Percentiles rank a stretch among this genome's conserved stretches.
Evolutionary conservation across 23 tunicate genomes (phyloP).

Genomic region (Trididemnum clinides): DNA sequence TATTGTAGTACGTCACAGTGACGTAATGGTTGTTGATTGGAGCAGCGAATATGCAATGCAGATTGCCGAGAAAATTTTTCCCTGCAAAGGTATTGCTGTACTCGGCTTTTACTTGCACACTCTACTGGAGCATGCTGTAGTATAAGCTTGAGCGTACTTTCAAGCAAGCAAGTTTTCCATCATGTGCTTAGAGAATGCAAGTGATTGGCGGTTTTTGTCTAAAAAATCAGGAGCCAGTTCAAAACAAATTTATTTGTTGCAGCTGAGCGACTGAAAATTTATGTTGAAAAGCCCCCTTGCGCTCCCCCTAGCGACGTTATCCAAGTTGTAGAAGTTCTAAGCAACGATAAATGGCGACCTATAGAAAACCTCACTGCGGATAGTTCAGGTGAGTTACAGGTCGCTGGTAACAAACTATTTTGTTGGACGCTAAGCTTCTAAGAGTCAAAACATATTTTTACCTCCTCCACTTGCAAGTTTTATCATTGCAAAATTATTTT

Average conservation of each 20-base stretch:
- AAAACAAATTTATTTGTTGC: not conserved
- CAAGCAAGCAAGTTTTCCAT: too few species aligned
- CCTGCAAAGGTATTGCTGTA: slow-evolving; percentile 35
- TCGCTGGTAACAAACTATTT: too few species aligned
- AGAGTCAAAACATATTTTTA: too few species aligned
- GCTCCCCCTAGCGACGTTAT: slow-evolving; percentile 18
- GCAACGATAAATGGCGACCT: not conserved
- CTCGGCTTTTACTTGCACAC: too few species aligned
- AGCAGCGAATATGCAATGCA: slow-evolving; percentile 39
- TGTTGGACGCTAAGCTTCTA: too few species aligned
- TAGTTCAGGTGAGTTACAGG: not conserved
- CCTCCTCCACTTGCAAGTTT: too few species aligned
- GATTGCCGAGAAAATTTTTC: not conserved
- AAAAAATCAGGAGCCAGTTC: too few species aligned
- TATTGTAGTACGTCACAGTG: slow-evolving; percentile 6
- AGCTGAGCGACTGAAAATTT: not conserved
- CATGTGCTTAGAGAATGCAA: too few species aligned
- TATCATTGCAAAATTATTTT: too few species aligned
- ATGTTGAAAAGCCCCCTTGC: slow-evolving; percentile 17
- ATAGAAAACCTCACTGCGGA: not conserved
- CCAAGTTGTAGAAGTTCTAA: not conserved
- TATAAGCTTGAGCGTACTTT: too few species aligned
- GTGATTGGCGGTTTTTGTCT: too few species aligned
- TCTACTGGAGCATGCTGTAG: too few species aligned
- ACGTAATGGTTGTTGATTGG: slow-evolving; percentile 46